Conservation (phyloP, 2,797 vertebrate genomes). For the Hemitrygon akajei region DNA sequence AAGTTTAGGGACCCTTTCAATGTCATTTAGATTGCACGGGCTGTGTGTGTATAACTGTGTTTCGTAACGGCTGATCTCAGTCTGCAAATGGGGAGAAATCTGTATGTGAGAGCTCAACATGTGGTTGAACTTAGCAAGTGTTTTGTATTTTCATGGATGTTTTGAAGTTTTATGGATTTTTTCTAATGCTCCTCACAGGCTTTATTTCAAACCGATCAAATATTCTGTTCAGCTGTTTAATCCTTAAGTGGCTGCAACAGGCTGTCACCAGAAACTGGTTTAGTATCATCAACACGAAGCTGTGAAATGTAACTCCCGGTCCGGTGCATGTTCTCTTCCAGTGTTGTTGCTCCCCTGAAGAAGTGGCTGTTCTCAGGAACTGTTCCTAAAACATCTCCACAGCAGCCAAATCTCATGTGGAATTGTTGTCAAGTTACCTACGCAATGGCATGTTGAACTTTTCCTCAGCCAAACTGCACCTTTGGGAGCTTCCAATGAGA, state of each 20-base stretch:
- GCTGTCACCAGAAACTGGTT: neutral
- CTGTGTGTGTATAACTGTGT: neutral
- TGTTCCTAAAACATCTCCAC: neutral
- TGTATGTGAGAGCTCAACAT: neutral
- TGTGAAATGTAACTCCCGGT: neutral
- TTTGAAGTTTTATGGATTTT: neutral
- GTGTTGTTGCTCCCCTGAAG: neutral
- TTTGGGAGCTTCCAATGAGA: neutral
- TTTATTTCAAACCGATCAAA: slow-evolving; percentile 17
- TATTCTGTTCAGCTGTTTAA: slow-evolving; percentile 7
- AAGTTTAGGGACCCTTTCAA: neutral
- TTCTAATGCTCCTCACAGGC: neutral
- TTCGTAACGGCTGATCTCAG: neutral
- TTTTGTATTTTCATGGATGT: slow-evolving; percentile 16
- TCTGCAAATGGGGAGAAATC: neutral
- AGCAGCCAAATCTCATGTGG: neutral
- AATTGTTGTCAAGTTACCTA: neutral
- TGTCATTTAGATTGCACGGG: neutral
- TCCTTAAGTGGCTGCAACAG: neutral
- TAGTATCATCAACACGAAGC: neutral
- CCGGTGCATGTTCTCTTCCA: neutral
- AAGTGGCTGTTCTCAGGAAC: neutral
- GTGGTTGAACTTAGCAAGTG: neutral
- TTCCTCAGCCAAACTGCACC: neutral
- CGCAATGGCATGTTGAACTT: neutral